Base-by-base conservation (phyloP, 2,888 invertebrate species). In the Scotopteryx bipunctaria region DNA sequence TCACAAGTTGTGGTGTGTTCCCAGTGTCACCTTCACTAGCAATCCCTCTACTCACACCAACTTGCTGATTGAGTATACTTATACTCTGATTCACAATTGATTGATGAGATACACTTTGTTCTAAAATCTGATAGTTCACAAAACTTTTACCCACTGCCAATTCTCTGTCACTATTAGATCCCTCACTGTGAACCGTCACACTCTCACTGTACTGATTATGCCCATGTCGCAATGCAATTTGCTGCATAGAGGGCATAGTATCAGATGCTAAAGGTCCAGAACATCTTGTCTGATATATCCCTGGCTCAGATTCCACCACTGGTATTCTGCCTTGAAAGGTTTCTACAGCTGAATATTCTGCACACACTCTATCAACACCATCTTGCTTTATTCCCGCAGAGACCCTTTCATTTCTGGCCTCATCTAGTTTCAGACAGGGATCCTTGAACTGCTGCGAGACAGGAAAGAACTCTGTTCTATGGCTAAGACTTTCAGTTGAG, bases 61-160 rank as follows among this genome's bases (percentile, higher is more conserved):
- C 86, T 76, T 90, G 89, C 76, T 89, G 90, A 73, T 88, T 90
- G 63, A 90, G 74, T 79, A 90, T 88, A 78, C 85, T 89, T 64
- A 91, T 88, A 80, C 86, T 87, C 66, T 90, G 89, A 81, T 90
- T 90, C 66, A 90, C 88, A 78, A 89, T 87, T 16, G 89, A 87
- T 62, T 90, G 90, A 69, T 90, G 91, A 50, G 88, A 84, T 58
- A 90, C 86, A 84, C 87, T 90, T 71, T 90, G 90, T 85, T 91
- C 90, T 78, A 90, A 78, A 70, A 90, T 83, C 73, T 91, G 91
- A 76, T 90, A 91, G 83, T 91, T 91, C 70, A 90, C 81, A 81
- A 79, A 86, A 73, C 81, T 83, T 61, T 87, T 88, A 36, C 79
- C 80, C 55, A 81, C 74, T 32, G 78, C 76, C 56, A 83, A 69